Evolutionary conservation across 2,888 invertebrate genomes (phyloP).

Genomic region (Apamea epomidion): DNA sequence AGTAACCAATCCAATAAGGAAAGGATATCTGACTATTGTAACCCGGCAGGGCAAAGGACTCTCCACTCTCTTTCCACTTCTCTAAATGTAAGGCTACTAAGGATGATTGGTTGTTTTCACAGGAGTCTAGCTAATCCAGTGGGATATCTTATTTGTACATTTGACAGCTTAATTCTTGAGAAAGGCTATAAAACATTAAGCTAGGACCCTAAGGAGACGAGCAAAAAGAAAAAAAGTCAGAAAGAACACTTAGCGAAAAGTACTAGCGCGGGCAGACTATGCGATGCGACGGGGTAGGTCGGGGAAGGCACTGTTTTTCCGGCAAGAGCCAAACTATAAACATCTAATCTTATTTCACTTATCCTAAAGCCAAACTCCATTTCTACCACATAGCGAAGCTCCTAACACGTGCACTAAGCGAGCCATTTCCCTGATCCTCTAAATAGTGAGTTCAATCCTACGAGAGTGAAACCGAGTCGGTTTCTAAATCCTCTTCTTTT

Average conservation of each 20-base stretch:
- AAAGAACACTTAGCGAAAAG: too few relatives aligned
- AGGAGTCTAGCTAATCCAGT: neutral
- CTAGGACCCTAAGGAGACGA: too few relatives aligned
- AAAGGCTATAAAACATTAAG: too few relatives aligned
- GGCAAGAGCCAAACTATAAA: neutral
- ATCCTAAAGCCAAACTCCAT: slow-evolving; percentile 6
- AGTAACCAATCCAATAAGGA: too few relatives aligned
- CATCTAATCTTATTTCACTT: neutral
- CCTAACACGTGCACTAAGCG: slow-evolving; percentile 1
- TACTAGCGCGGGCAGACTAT: too few relatives aligned
- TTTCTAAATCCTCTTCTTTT: slow-evolving; percentile 31
- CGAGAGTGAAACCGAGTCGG: slow-evolving; percentile 13
- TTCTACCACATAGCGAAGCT: neutral
- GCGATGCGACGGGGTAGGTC: too few relatives aligned
- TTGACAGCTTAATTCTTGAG: too few relatives aligned
- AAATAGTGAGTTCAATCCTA: slow-evolving; percentile 14
- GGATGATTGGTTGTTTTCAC: neutral
- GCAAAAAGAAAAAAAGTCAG: too few relatives aligned
- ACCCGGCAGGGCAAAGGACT: neutral
- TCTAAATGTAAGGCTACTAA: neutral
- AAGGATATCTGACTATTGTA: neutral
- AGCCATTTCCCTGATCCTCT: slow-evolving; percentile 12
- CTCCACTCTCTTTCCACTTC: neutral
- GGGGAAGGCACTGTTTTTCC: neutral
- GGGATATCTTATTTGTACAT: neutral